A percentile compares a stretch with the other conserved stretches of the same genome.
phyloP scores from a whole-genome alignment of 1,140 invertebrate genomes.

The Berghia stephanieae region DNA sequence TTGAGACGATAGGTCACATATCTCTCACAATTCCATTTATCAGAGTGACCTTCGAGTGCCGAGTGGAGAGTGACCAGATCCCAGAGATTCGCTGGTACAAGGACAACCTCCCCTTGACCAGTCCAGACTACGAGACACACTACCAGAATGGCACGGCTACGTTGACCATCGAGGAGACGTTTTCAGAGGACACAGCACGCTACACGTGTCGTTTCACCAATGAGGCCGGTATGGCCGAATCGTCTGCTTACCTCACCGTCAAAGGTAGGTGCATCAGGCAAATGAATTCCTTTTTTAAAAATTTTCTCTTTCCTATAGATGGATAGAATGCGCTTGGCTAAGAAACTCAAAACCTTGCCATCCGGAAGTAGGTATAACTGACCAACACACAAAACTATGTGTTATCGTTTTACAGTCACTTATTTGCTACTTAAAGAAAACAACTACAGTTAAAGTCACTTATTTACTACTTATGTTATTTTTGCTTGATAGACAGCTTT shows the following conservation, averaged over 20 bases:
- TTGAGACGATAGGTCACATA: background rate
- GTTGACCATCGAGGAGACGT: constrained; percentile 81
- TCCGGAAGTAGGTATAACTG: too few relatives aligned
- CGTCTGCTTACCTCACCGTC: constrained; percentile 78
- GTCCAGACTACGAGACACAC: constrained; percentile 75
- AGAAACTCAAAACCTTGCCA: too few relatives aligned
- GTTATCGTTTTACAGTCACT: too few relatives aligned
- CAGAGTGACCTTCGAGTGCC: constrained; percentile 77
- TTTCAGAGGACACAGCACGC: constrained; percentile 82
- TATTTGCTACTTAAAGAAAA: too few relatives aligned
- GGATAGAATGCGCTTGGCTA: too few relatives aligned
- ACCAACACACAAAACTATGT: too few relatives aligned
- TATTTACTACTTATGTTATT: too few relatives aligned
- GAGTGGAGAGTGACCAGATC: constrained; percentile 68
- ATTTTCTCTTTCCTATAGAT: background rate
- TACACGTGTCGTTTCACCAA: constrained; percentile 81
- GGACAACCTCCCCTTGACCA: constrained; percentile 83
- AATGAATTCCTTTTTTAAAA: background rate
- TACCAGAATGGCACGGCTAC: constrained; percentile 68
- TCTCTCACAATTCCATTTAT: constrained; percentile 11
- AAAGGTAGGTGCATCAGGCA: constrained; percentile 72
- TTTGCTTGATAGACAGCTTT: too few relatives aligned
- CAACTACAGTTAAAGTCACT: too few relatives aligned
- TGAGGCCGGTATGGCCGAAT: constrained; percentile 76
- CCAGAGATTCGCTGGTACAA: constrained; percentile 84